Conservation (phyloP, 2,113 vertebrate genomes). For the Ictidomys tridecemlineatus region DNA sequence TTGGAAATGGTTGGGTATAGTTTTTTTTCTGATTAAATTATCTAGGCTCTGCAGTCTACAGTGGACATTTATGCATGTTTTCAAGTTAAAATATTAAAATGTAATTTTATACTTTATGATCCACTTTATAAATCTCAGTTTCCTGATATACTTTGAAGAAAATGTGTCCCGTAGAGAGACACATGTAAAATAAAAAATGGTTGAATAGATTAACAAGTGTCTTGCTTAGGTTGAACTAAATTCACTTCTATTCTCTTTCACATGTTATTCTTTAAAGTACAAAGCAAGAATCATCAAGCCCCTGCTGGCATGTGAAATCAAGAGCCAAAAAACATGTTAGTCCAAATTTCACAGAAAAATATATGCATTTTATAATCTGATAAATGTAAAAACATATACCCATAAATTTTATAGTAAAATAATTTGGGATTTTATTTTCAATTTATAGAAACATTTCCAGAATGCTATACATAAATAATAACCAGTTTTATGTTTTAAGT, state of each 20-base stretch:
- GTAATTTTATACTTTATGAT: slow-evolving; percentile 54
- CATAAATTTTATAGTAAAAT: neutral
- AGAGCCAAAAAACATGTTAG: neutral
- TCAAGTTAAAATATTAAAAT: slow-evolving; percentile 50
- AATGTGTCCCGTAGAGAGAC: neutral
- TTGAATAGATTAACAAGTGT: neutral
- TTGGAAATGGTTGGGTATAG: slow-evolving; percentile 3
- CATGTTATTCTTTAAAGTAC: neutral
- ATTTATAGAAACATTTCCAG: slow-evolving; percentile 9
- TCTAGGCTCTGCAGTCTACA: neutral
- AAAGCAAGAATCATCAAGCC: neutral
- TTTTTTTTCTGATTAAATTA: slow-evolving; percentile 32
- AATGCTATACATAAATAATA: neutral
- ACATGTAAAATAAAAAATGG: neutral
- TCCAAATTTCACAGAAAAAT: slow-evolving; percentile 38
- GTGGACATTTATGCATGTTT: neutral
- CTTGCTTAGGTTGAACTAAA: neutral
- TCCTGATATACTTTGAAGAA: slow-evolving; percentile 1
- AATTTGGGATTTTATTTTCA: neutral
- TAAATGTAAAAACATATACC: neutral
- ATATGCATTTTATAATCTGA: slow-evolving; percentile 16
- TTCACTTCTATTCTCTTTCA: neutral
- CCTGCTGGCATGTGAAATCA: neutral
- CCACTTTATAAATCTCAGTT: neutral
- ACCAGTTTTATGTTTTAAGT: neutral